Conservation (phyloP, 2,888 invertebrate species). For the Philonicus albiceps region DNA sequence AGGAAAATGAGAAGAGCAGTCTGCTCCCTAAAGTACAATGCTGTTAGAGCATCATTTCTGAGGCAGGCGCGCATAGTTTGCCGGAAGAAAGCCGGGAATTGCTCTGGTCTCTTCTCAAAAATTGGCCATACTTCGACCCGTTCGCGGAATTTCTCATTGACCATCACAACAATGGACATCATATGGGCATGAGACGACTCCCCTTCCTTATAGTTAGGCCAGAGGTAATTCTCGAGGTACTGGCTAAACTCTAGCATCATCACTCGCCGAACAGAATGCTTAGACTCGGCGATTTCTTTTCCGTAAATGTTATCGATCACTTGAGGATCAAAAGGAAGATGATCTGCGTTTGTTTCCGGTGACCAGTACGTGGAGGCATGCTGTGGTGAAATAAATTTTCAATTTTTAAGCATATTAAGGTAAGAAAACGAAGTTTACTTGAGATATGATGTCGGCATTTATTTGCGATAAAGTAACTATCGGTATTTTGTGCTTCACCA, state of each 20-base stretch:
- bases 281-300: constrained; percentile 84
- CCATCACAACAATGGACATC: constrained; percentile 97
- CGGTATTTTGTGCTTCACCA: constrained; percentile 49
- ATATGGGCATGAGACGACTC: constrained; percentile 84
- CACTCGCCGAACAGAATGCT: constrained; percentile 84
- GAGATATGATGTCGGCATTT: constrained; percentile 87
- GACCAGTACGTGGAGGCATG: constrained; percentile 94
- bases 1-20: constrained; percentile 89
- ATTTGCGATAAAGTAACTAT: constrained; percentile 83
- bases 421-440: constrained; percentile 66
- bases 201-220: constrained; percentile 91
- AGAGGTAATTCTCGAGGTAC: constrained; percentile 94
- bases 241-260: constrained; percentile 98
- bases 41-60: constrained; percentile 61
- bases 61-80: constrained; percentile 81
- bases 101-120: constrained; percentile 78
- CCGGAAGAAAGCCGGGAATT: constrained; percentile 84
- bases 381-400: constrained; percentile 65
- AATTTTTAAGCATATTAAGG: not conserved
- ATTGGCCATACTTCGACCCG: constrained; percentile 96
- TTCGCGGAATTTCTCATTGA: constrained; percentile 98
- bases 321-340: constrained; percentile 76
- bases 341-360: constrained; percentile 77
- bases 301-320: constrained; percentile 89
- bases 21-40: constrained; percentile 72